Percentiles rank a stretch among this genome's conserved stretches.
These are phyloP conservation scores for Heliocidaris erythrogramma DNA, from an alignment of 35 echinoderm and acorn worm genomes.

Conservation along the genomic window DNA sequence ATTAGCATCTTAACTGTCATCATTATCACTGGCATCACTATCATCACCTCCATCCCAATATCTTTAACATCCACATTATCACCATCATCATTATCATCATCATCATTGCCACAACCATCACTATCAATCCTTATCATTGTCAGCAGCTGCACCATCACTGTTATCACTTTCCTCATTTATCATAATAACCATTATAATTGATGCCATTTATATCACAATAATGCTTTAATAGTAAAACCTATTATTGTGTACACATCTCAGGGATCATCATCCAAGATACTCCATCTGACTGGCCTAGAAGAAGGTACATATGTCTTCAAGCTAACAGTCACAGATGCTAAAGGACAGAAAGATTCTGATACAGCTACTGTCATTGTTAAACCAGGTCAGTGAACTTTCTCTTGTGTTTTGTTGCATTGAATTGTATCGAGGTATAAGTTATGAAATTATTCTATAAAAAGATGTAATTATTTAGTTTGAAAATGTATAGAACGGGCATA, in stretches of 20 bases:
- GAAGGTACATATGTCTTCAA: slow-evolving; percentile 86
- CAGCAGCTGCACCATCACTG: too few species aligned
- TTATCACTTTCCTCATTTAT: too few species aligned
- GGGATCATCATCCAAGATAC: slow-evolving; percentile 64
- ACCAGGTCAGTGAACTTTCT: slow-evolving; percentile 64
- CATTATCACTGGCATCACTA: too few species aligned
- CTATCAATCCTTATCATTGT: too few species aligned
- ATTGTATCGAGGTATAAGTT: background rate
- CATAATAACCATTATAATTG: background rate
- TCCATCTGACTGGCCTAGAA: slow-evolving; percentile 72
- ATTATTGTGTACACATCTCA: background rate
- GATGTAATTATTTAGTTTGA: background rate
- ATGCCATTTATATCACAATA: background rate
- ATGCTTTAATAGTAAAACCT: background rate
- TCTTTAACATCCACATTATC: too few species aligned
- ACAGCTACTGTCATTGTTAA: slow-evolving; percentile 80
- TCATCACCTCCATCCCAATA: too few species aligned
- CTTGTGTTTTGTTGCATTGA: background rate
- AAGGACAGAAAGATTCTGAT: slow-evolving; percentile 51
- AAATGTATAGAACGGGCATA: background rate
- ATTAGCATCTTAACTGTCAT: too few species aligned
- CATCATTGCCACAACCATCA: too few species aligned
- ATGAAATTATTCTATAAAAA: background rate
- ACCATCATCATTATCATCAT: too few species aligned
- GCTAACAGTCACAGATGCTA: slow-evolving; percentile 75